phyloP scores from a whole-genome alignment of 2,113 vertebrate genomes.

The Ptilonorhynchus violaceus region DNA sequence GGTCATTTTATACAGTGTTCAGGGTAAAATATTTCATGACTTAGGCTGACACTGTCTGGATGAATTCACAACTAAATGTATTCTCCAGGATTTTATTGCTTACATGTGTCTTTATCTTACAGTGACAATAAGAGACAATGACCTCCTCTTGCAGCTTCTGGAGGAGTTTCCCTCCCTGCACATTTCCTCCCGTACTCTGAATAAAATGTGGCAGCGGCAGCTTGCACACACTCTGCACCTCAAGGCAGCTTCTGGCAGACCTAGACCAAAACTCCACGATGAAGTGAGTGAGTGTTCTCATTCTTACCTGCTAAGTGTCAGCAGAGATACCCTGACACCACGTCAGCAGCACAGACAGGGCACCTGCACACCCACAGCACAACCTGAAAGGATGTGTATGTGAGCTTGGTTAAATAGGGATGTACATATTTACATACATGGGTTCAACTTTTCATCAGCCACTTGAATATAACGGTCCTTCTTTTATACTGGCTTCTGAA shows the following conservation, averaged over 20 bases:
- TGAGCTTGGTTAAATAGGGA: not conserved
- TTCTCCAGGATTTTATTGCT: not conserved
- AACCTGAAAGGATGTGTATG: accelerated
- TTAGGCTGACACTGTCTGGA: not conserved
- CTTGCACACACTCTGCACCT: constrained; percentile 81
- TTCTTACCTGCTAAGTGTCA: not conserved
- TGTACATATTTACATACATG: accelerated
- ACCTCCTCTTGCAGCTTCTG: constrained; percentile 83
- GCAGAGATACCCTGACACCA: not conserved
- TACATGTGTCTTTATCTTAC: constrained; percentile 21
- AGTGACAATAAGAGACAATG: constrained; percentile 86
- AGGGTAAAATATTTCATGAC: not conserved
- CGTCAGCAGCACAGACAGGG: not conserved
- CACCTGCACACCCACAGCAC: not conserved
- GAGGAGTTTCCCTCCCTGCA: constrained; percentile 87
- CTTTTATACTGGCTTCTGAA: not conserved
- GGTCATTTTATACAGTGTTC: not conserved
- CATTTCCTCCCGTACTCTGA: constrained; percentile 79
- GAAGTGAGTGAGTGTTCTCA: constrained; percentile 81
- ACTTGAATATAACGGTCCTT: not conserved
- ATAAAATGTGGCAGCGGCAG: constrained; percentile 89
- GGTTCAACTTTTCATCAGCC: not conserved
- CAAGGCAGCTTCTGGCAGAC: constrained; percentile 54
- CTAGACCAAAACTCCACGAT: constrained; percentile 71
- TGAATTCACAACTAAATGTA: not conserved